These are phyloP conservation scores for Crepidodera aurea DNA, from an alignment of 2,888 invertebrate species.

Conservation along the genomic window DNA sequence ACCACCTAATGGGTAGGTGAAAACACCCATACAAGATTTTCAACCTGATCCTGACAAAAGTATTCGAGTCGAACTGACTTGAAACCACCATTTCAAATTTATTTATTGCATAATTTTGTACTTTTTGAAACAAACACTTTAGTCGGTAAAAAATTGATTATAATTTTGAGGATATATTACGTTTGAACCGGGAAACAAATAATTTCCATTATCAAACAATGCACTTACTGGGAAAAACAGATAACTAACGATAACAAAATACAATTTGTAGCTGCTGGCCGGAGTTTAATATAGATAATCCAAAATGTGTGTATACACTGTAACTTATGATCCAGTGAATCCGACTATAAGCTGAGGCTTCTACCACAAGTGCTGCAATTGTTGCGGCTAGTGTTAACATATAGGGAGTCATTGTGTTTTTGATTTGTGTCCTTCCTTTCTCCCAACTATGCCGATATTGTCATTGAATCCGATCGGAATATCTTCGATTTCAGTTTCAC, in stretches of 20 bases:
- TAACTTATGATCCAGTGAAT: slow-evolving; percentile 26
- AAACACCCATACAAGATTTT: no score
- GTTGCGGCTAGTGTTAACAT: slow-evolving; percentile 31
- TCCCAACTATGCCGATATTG: slow-evolving; percentile 52
- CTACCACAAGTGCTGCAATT: slow-evolving; percentile 20
- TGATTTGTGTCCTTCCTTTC: slow-evolving; percentile 50
- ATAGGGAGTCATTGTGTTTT: slow-evolving; percentile 42
- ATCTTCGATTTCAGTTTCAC: slow-evolving; percentile 46
- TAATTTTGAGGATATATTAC: no score
- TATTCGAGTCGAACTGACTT: no score
- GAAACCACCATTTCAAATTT: no score
- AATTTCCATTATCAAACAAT: not conserved
- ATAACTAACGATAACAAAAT: not conserved
- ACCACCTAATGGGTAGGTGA: no score
- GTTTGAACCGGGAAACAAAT: no score
- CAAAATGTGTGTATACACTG: slow-evolving; percentile 1
- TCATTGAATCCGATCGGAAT: slow-evolving; percentile 36
- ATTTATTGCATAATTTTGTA: no score
- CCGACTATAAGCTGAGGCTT: not conserved
- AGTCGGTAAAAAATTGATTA: no score
- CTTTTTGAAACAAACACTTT: no score
- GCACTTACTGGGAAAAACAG: not conserved
- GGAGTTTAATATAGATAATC: slow-evolving; percentile 23
- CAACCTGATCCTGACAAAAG: no score
- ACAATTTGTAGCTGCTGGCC: slow-evolving; percentile 7